Conservation (phyloP, 1,140 invertebrate genomes). For the Brachionus calyciflorus region DNA sequence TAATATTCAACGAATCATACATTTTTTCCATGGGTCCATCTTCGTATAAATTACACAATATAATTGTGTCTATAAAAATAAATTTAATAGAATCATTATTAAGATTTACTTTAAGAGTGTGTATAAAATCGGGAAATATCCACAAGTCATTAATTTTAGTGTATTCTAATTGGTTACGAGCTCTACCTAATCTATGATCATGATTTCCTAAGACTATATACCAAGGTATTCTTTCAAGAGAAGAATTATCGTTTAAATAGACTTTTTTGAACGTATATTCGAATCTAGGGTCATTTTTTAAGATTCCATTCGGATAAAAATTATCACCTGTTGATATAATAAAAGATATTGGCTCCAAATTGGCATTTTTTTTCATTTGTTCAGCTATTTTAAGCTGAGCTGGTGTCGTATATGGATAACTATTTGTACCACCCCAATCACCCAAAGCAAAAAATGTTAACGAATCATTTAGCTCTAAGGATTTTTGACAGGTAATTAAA, state of each 20-base stretch:
- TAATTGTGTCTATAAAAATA: conserved; percentile 3
- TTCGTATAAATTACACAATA: conserved; percentile 1
- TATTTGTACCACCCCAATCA: background rate
- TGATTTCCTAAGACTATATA: conserved; percentile 46
- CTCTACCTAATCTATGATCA: conserved; percentile 2
- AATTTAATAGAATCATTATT: background rate
- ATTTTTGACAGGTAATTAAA: background rate
- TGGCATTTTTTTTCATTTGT: background rate
- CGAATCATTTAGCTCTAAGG: background rate
- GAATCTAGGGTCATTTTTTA: conserved; percentile 40
- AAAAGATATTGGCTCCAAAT: background rate
- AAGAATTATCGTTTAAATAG: conserved; percentile 9
- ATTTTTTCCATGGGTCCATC: background rate
- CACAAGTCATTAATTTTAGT: background rate
- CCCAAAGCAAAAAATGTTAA: background rate
- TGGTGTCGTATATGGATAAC: background rate
- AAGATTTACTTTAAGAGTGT: background rate
- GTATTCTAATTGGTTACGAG: conserved; percentile 44
- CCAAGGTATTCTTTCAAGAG: conserved; percentile 17
- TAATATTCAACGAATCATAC: background rate
- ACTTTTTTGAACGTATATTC: conserved; percentile 34
- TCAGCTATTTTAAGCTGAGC: background rate
- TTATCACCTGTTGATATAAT: conserved; percentile 47
- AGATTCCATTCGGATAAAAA: conserved; percentile 46
- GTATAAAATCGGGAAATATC: conserved; percentile 28